Conservation (phyloP, 2,113 vertebrate genomes). For the Meles meles region DNA sequence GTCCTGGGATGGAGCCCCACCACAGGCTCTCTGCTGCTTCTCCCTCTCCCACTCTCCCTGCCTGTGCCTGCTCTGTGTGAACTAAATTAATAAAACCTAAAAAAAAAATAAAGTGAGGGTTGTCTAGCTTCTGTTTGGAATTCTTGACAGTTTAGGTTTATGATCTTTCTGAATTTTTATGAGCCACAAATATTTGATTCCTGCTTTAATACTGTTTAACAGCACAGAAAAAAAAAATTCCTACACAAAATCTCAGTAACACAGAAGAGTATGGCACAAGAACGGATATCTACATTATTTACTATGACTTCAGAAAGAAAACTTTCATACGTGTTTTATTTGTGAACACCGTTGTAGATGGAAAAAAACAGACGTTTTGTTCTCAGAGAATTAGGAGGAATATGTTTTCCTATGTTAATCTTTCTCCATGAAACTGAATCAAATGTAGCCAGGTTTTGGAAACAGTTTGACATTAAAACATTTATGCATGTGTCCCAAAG, state of each 20-base stretch:
- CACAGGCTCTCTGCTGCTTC: not conserved
- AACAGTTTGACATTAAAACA: not conserved
- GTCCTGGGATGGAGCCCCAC: not conserved
- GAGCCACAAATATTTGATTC: not conserved
- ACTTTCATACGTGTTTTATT: not conserved
- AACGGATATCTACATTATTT: not conserved
- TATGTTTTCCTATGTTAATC: not conserved
- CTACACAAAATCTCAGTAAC: not conserved
- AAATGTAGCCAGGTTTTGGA: not conserved
- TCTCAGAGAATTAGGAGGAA: not conserved
- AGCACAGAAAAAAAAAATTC: not conserved
- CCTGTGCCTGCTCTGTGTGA: not conserved
- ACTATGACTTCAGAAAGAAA: not conserved
- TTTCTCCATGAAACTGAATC: not conserved
- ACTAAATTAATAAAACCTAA: not conserved
- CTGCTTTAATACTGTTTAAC: not conserved
- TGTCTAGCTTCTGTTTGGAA: not conserved
- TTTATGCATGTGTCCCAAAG: too few relatives aligned
- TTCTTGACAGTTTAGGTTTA: not conserved
- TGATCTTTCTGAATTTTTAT: not conserved
- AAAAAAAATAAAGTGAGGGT: not conserved
- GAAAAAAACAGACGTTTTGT: not conserved
- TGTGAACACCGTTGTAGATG: not conserved
- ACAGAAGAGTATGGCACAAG: not conserved
- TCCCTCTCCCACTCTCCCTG: not conserved